Percentiles rank a stretch among this genome's conserved stretches.
Evolutionary conservation across 2,113 vertebrate species (phyloP).

Genomic region (Labeo catla): DNA sequence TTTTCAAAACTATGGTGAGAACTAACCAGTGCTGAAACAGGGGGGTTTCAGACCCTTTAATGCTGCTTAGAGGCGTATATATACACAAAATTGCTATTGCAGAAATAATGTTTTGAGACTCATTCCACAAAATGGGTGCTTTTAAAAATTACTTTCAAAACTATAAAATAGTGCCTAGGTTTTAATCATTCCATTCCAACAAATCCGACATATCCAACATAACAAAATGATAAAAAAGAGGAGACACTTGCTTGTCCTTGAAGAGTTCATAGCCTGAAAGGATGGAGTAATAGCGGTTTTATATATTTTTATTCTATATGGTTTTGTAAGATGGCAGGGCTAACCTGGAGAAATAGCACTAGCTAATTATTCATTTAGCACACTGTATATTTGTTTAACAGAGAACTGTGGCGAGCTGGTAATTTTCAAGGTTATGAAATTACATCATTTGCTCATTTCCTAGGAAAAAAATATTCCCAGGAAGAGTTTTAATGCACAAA

Average conservation of each 20-base stretch:
- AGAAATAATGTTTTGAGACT: neutral
- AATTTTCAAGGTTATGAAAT: slow-evolving; percentile 52
- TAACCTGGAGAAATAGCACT: neutral
- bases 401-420: slow-evolving; percentile 46
- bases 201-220: neutral
- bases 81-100: neutral
- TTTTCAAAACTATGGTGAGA: too few relatives aligned
- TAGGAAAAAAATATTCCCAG: slow-evolving; percentile 33
- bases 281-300: neutral
- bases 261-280: neutral
- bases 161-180: neutral
- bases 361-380: slow-evolving; percentile 61
- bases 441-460: slow-evolving; percentile 42
- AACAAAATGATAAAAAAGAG: neutral
- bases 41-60: too few relatives aligned
- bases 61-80: neutral
- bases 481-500: slow-evolving; percentile 21
- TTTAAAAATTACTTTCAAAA: neutral
- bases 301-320: neutral
- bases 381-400: slow-evolving; percentile 54
- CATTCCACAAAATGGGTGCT: neutral
- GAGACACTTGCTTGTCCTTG: neutral
- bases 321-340: neutral
- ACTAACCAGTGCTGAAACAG: too few relatives aligned
- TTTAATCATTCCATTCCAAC: neutral